Evolutionary conservation across 1,140 invertebrate species (phyloP), one percentile per base, ranked within the genome.

Genomic region (Drosophila insularis): DNA sequence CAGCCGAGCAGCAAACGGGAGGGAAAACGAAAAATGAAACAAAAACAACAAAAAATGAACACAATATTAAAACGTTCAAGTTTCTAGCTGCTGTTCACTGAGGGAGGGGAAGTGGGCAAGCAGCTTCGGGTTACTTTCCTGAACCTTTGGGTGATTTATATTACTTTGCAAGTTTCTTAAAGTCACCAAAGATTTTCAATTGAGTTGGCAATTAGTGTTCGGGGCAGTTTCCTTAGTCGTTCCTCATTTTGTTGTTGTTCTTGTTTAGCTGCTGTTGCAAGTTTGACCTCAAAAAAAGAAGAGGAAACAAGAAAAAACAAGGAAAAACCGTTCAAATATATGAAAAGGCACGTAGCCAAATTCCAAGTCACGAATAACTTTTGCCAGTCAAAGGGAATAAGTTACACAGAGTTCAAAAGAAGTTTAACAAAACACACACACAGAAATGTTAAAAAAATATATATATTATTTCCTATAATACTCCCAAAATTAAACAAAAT

Each of bases 121-220:
- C 14, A 13, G 17, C 19, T 74, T 80, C 64, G 81, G 78, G 67
- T 80, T 76, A 81, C 67, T 74, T 63, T 61, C 59, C 66, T 71
- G 75, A 87, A 87, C 82, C 84, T 86, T 87, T 89, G 85, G 82
- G 75, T 89, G 82, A 87, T 87, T 87, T 89, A 87, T 82, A 87
- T 87, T 87, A 86, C 82, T 82, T 86, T 63, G 61, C 73, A 69
- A 77, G 68, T 74, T 71, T 82, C 72, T 69, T 67, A 56, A 65
- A 77, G 61, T 89, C 71, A 74, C 74, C 62, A 78, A 86, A 81
- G 71, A 87, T 76, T 87, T 82, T 87, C 82, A 87, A 89, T 89
- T 87, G 82, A 87, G 72, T 87, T 74, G 80, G 55, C 55, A 58
- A 58, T 58, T 58, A 58, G 55, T 58, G 55, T 58, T 32, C 14